Evolutionary conservation across 2,888 invertebrate species (phyloP).

Genomic region (Oscheius myriophilus): DNA sequence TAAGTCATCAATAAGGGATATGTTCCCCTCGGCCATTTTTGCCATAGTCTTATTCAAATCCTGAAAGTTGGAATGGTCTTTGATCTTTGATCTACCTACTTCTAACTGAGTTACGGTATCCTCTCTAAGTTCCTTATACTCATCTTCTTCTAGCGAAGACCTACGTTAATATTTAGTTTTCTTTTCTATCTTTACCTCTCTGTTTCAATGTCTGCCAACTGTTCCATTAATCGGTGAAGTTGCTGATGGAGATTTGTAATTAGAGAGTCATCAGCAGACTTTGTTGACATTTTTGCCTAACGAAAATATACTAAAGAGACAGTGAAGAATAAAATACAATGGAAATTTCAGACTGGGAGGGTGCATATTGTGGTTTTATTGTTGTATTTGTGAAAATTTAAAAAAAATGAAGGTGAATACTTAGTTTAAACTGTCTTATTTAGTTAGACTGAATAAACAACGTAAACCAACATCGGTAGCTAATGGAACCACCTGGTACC

Average conservation of each 20-base stretch:
- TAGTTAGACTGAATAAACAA: neutral
- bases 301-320: neutral
- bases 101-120: constrained; percentile 79
- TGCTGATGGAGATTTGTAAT: constrained; percentile 78
- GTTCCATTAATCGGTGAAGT: constrained; percentile 79
- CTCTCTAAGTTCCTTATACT: constrained; percentile 79
- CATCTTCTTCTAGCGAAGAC: constrained; percentile 77
- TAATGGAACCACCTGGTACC: no score
- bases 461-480: neutral
- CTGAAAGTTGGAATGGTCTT: constrained; percentile 71
- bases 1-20: constrained; percentile 44
- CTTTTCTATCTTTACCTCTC: constrained; percentile 75
- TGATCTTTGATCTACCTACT: constrained; percentile 6
- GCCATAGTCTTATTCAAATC: constrained; percentile 77
- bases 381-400: no score
- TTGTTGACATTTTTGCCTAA: neutral
- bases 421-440: neutral
- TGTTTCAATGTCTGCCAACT: constrained; percentile 80
- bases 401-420: no score
- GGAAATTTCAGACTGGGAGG: neutral
- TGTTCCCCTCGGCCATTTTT: constrained; percentile 46
- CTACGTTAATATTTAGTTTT: constrained; percentile 71
- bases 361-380: no score
- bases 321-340: neutral
- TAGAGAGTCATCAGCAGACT: neutral